A percentile compares a stretch with the other conserved stretches of the same genome.
Conservation (phyloP, 2,888 invertebrate species). For the Drosophila acutilabella region DNA sequence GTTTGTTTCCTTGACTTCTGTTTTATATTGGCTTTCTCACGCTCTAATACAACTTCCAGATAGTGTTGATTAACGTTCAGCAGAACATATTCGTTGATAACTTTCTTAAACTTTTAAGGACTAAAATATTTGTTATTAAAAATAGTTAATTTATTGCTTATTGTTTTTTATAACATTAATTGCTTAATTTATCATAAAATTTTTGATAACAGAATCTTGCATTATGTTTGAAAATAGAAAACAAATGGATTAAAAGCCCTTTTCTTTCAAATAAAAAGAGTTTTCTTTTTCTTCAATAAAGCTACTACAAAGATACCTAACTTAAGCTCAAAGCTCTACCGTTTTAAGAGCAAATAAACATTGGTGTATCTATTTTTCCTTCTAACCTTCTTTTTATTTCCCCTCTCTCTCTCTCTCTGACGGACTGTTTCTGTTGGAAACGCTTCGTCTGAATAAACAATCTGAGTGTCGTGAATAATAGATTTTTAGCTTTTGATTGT, state of each 20-base stretch:
- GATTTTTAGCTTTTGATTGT: constrained; percentile 75
- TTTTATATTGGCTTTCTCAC: not conserved
- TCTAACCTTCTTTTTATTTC: not conserved
- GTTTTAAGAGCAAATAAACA: constrained; percentile 3
- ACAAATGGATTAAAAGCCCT: no score
- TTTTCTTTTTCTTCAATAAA: no score
- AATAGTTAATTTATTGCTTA: no score
- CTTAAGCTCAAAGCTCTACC: not conserved
- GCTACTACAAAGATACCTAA: no score
- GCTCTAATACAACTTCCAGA: not conserved
- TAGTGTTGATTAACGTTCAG: not conserved
- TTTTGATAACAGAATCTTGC: no score
- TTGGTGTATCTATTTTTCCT: not conserved
- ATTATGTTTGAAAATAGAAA: no score
- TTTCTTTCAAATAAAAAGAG: no score
- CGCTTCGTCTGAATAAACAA: constrained; percentile 58
- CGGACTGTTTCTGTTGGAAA: constrained; percentile 5
- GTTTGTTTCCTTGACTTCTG: not conserved
- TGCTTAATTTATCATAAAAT: no score
- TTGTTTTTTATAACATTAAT: no score
- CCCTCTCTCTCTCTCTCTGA: not conserved
- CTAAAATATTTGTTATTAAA: no score
- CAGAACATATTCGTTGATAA: no score
- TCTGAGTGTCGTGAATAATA: constrained; percentile 67
- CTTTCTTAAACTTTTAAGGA: no score